Evolutionary conservation across 2,113 vertebrate species (phyloP), one percentile per base, ranked within the genome.

Genomic region (Thamnophis sirtalis): DNA sequence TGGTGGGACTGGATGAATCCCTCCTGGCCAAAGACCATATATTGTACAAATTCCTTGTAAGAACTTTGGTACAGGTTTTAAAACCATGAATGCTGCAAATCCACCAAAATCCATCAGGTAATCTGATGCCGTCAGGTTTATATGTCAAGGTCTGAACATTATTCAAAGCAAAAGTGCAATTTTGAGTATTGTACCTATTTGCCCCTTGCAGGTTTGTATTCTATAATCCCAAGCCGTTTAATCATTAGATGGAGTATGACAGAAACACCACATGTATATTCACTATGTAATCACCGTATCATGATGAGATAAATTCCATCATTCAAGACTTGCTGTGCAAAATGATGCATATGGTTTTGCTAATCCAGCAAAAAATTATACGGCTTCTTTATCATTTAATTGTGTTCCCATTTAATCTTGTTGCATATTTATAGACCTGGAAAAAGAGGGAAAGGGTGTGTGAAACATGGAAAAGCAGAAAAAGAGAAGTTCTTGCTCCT

Each of bases 391-490:
- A 80, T 21, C 33, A 80, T 43, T 43, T 80, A 38, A 38, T 80
- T 43, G 33, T 80, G 17, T 73, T 80, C 2, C 9, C 50, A 53
- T 15, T 33, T 38, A 10, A 24, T 86, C 26, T 43, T 90, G 88
- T 9, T 94, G 92, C 88, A 92, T 58, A 80, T 49, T 87, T 0
- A 0, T n/a, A 21, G 24, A 91, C 10, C 50, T 89, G n/a, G 5
- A 92, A n/a, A 50, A 90, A 86, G 3, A 90, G 9, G 87, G 6
- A 48, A 84, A 17, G 53, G 53, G 15, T 15, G 53, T 43, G 80
- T 91, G 84, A 91, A 56, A 88, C 91, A 87, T 22, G 22, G 89
- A 48, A 91, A 91, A 24, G 51, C 53, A 91, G 48, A 9, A 48
- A 63, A 80, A 60, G 88, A 3, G 60, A 60, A 68, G 51, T 92